These are phyloP conservation scores for Eurytemora carolleeae DNA, from an alignment of 1,140 invertebrate genomes.

Conservation along the genomic window DNA sequence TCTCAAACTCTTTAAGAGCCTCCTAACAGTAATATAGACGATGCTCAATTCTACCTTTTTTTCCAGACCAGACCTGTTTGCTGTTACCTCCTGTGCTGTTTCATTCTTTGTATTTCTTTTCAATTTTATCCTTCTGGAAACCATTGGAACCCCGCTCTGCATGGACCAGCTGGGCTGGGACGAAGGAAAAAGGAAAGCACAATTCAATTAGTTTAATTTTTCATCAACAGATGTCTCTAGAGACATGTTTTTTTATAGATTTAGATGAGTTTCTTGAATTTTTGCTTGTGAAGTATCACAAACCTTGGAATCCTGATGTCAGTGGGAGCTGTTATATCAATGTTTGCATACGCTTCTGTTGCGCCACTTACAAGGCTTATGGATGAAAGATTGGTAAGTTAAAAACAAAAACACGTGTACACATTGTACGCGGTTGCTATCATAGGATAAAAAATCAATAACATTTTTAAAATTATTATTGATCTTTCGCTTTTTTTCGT, in stretches of 20 bases:
- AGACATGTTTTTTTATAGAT: no score
- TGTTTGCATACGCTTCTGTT: background rate
- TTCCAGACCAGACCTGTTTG: background rate
- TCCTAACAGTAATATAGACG: no score
- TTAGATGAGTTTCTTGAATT: no score
- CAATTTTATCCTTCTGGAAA: background rate
- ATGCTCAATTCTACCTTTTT: background rate
- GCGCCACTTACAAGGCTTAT: background rate
- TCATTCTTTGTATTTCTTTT: background rate
- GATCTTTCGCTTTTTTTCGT: no score
- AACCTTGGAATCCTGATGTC: background rate
- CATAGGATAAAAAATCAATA: no score
- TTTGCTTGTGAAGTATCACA: background rate
- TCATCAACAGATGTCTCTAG: no score
- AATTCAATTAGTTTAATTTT: no score
- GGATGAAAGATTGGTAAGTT: background rate
- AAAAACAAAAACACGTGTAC: no score
- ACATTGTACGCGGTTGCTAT: no score
- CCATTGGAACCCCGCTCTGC: background rate
- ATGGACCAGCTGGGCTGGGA: background rate
- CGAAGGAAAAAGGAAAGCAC: no score
- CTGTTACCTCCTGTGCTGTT: background rate
- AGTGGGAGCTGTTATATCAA: background rate
- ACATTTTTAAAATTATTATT: no score
- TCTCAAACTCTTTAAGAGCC: no score